These are phyloP conservation scores for Heterochromis multidens DNA, from an alignment of 2,113 vertebrate genomes.

Conservation along the genomic window DNA sequence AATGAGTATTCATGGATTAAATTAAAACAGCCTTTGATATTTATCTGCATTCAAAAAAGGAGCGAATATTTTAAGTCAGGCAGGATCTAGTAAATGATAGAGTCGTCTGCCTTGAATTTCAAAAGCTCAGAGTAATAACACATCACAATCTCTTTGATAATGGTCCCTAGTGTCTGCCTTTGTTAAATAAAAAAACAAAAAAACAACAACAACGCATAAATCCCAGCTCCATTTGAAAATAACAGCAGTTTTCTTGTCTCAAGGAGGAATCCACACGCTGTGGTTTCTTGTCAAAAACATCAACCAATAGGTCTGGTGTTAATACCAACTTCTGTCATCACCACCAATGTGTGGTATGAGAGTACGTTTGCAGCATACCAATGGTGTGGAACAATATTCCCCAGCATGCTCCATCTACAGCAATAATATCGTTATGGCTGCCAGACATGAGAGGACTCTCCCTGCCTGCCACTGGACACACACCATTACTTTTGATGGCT, in stretches of 20 bases:
- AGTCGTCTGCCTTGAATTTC: constrained; percentile 6
- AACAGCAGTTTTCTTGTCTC: neutral
- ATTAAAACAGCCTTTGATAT: constrained; percentile 6
- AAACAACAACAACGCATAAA: neutral
- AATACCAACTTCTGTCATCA: constrained; percentile 35
- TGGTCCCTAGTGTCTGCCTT: neutral
- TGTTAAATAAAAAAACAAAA: neutral
- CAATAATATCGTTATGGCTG: constrained; percentile 44
- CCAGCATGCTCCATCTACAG: constrained; percentile 50
- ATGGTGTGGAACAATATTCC: constrained; percentile 49
- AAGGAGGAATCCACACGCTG: neutral
- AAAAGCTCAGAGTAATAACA: constrained; percentile 1
- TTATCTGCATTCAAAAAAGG: neutral
- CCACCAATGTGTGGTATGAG: neutral
- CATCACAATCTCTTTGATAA: neutral
- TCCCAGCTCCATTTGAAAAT: neutral
- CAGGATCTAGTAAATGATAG: constrained; percentile 1
- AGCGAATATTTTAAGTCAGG: neutral
- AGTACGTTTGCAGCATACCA: constrained; percentile 23
- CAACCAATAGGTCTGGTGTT: constrained; percentile 25
- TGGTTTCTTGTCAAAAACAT: neutral
- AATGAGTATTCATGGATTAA: neutral
- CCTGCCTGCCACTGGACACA: constrained; percentile 44
- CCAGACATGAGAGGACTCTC: constrained; percentile 49
- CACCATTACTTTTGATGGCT: constrained; percentile 59